Percentiles rank a stretch among this genome's conserved stretches.
phyloP scores from a whole-genome alignment of 2,888 invertebrate species.

The Geophilus truncorum region DNA sequence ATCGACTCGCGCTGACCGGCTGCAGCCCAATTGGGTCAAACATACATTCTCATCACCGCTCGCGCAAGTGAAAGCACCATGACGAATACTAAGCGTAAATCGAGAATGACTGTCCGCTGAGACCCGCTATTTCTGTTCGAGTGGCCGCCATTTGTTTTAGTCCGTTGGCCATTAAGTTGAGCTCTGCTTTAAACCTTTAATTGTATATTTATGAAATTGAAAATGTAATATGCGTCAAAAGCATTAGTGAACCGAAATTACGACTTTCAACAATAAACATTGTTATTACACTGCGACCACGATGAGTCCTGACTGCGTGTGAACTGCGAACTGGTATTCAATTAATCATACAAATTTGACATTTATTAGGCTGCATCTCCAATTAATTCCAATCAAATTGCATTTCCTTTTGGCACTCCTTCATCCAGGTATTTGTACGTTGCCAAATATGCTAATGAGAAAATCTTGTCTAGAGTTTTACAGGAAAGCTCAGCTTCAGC shows the following conservation, averaged over 20 bases:
- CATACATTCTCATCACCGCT: neutral
- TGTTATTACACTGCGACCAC: neutral
- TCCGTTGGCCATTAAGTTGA: neutral
- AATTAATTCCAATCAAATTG: neutral
- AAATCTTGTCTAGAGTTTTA: too few relatives aligned
- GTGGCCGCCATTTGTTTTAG: neutral
- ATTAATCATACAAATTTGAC: neutral
- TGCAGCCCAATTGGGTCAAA: neutral
- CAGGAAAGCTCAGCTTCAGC: too few relatives aligned
- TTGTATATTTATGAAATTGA: neutral
- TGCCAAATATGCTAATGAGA: too few relatives aligned
- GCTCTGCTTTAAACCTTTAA: neutral
- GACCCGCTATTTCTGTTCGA: too few relatives aligned
- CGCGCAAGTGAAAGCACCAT: neutral
- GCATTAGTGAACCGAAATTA: neutral
- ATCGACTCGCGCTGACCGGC: neutral
- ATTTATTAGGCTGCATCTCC: neutral
- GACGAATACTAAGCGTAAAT: neutral
- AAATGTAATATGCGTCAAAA: neutral
- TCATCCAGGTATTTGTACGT: neutral
- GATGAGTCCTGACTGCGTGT: neutral
- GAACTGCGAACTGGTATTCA: neutral
- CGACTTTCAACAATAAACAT: neutral
- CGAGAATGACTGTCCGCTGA: too few relatives aligned
- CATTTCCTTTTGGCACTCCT: neutral